Percentiles rank a stretch among this genome's conserved stretches.
Evolutionary conservation across 35 echinoderm and acorn worm species (phyloP).

Genomic region (Heliocidaris tuberculata): DNA sequence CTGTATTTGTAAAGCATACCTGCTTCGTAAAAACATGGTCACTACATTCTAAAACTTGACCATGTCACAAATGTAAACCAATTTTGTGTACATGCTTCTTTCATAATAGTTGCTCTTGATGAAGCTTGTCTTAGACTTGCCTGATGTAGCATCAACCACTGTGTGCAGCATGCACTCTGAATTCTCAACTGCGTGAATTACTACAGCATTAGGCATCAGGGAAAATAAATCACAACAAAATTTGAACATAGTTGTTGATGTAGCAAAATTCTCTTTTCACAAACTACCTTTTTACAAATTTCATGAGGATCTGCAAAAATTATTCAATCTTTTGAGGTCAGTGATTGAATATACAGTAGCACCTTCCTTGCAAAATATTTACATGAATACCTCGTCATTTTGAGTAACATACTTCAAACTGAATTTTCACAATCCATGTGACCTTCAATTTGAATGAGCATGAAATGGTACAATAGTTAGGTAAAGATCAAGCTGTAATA

Average conservation of each 20-base stretch:
- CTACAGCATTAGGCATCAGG: not conserved
- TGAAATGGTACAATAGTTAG: not conserved
- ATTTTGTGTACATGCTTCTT: too few relatives aligned
- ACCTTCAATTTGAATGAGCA: not conserved
- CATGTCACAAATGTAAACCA: too few relatives aligned
- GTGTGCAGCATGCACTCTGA: too few relatives aligned
- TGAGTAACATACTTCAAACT: not conserved
- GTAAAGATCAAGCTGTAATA: not conserved
- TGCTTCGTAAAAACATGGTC: too few relatives aligned
- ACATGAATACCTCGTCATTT: not conserved
- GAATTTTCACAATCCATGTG: not conserved
- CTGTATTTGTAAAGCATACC: too few relatives aligned
- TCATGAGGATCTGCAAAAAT: not conserved
- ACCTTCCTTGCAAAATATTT: not conserved
- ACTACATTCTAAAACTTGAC: too few relatives aligned
- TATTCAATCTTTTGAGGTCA: not conserved
- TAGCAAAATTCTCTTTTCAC: not conserved
- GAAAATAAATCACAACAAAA: not conserved
- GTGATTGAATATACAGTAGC: not conserved
- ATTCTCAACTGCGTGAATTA: not conserved
- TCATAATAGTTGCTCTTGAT: too few relatives aligned
- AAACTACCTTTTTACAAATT: not conserved
- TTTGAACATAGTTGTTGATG: not conserved
- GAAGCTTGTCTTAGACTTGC: too few relatives aligned
- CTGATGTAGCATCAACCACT: too few relatives aligned